phyloP scores from a whole-genome alignment of 2,113 vertebrate genomes.

The Myanophis thanlyinensis region DNA sequence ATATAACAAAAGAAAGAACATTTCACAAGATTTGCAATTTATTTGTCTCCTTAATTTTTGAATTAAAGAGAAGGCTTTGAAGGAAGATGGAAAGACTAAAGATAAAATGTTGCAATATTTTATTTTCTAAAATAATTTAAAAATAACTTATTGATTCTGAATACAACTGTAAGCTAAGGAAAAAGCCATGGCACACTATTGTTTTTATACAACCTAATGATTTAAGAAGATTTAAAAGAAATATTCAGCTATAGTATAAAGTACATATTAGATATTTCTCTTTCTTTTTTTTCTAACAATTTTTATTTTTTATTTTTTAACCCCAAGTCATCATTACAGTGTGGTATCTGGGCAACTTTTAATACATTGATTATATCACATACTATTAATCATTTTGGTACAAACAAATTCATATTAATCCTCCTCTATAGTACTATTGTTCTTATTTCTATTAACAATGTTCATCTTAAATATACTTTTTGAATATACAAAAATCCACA shows the following conservation, averaged over 20 bases:
- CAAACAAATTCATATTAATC: no score
- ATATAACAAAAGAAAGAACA: constrained; percentile 30
- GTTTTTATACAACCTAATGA: background rate
- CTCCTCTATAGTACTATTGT: no score
- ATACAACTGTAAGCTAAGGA: constrained; percentile 19
- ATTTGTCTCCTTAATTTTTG: constrained; percentile 9
- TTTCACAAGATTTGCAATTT: constrained; percentile 37
- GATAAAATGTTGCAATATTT: background rate
- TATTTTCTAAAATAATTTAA: background rate
- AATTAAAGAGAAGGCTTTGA: background rate
- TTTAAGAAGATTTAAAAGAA: background rate
- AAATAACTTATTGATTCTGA: background rate
- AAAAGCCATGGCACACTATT: constrained; percentile 21
- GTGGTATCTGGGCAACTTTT: no score
- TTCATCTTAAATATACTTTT: no score
- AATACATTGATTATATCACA: no score
- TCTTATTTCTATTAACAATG: no score
- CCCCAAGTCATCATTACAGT: no score
- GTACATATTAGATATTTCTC: background rate
- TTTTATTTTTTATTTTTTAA: no score
- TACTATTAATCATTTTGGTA: no score
- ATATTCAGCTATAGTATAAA: background rate
- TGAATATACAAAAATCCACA: no score
- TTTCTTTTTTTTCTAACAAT: no score
- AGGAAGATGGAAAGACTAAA: constrained; percentile 15